Conservation (phyloP, 2,797 vertebrate species). For the Crenichthys baileyi region DNA sequence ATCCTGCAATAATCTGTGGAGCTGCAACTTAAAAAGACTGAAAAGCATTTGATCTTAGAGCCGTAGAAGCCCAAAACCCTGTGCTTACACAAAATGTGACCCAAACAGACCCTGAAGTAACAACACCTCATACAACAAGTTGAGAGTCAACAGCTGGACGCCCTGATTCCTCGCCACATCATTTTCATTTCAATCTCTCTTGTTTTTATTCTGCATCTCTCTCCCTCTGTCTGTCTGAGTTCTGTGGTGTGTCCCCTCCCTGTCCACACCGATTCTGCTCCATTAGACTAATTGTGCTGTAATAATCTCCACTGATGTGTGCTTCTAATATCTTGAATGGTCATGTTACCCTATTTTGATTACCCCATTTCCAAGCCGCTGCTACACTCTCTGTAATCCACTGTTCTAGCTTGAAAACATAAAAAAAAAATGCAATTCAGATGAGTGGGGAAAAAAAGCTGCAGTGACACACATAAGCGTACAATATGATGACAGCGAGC, state of each 20-base stretch:
- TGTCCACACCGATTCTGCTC: slow-evolving; percentile 73
- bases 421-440: slow-evolving; percentile 75
- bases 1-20: slow-evolving; percentile 32
- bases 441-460: slow-evolving; percentile 67
- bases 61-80: slow-evolving; percentile 9
- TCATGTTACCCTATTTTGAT: slow-evolving; percentile 85
- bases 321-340: slow-evolving; percentile 81
- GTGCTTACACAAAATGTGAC: slow-evolving; percentile 26
- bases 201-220: slow-evolving; percentile 18
- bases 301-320: slow-evolving; percentile 84
- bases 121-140: slow-evolving; percentile 49
- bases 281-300: slow-evolving; percentile 87
- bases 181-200: slow-evolving; percentile 74
- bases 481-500: slow-evolving; percentile 70
- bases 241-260: slow-evolving; percentile 53
- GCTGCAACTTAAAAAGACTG: slow-evolving; percentile 35
- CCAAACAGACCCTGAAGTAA: slow-evolving; percentile 36
- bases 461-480: slow-evolving; percentile 65
- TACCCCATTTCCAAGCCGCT: slow-evolving; percentile 77
- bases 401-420: slow-evolving; percentile 64
- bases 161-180: slow-evolving; percentile 64
- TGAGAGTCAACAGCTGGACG: slow-evolving; percentile 68
- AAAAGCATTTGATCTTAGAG: slow-evolving; percentile 26
- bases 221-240: slow-evolving; percentile 11
- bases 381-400: slow-evolving; percentile 75